These are phyloP conservation scores for Coreoperca whiteheadi DNA, from an alignment of 2,113 vertebrate genomes.

Conservation along the genomic window DNA sequence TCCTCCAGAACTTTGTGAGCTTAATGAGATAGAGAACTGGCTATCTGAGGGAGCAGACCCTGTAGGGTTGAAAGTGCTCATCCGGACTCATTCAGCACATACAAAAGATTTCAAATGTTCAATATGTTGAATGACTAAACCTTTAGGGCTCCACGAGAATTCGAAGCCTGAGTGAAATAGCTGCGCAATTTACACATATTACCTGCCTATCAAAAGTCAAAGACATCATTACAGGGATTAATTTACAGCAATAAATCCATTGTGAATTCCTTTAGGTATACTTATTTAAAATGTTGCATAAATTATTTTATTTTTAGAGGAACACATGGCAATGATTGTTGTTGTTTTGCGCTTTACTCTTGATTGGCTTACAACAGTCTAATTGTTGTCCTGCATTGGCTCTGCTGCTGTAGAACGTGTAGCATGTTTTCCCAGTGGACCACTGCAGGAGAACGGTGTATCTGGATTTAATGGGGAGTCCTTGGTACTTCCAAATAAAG, in stretches of 20 bases:
- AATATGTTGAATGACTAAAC: not conserved
- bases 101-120: not conserved
- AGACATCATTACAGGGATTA: not conserved
- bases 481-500: slow-evolving; percentile 32
- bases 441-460: slow-evolving; percentile 5
- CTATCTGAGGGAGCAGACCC: not conserved
- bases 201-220: not conserved
- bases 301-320: not conserved
- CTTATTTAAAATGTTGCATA: not conserved
- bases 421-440: slow-evolving; percentile 19
- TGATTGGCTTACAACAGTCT: not conserved
- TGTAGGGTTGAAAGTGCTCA: not conserved
- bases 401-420: not conserved
- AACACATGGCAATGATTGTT: not conserved
- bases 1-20: not conserved
- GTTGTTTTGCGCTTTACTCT: not conserved
- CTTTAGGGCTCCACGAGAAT: not conserved
- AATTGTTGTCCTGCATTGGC: not conserved
- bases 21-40: not conserved
- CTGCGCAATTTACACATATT: not conserved
- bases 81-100: not conserved
- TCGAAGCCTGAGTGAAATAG: not conserved
- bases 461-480: slow-evolving; percentile 36
- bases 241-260: not conserved
- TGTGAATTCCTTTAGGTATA: not conserved